Percentiles rank a stretch among this genome's conserved stretches.
Evolutionary conservation across 2,113 vertebrate species (phyloP).

Genomic region (Pituophis catenifer): DNA sequence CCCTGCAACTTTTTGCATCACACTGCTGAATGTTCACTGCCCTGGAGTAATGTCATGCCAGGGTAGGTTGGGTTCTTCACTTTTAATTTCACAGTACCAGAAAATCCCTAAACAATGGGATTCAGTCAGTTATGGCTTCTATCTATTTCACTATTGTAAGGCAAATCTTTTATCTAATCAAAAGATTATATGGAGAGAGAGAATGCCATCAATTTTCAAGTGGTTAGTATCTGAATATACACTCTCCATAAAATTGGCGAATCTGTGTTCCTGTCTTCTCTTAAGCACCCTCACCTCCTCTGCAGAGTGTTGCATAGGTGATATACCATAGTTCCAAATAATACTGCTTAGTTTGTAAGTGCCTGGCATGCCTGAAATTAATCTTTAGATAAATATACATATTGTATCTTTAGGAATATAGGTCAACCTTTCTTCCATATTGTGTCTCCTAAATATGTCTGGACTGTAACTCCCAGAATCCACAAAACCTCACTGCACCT

Average conservation of each 20-base stretch:
- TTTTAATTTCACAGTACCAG: constrained; percentile 19
- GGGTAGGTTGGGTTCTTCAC: constrained; percentile 3
- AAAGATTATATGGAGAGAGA: constrained; percentile 36
- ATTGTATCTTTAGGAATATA: constrained; percentile 44
- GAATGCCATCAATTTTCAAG: constrained; percentile 50
- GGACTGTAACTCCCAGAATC: background rate
- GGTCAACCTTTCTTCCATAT: background rate
- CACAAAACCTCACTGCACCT: background rate
- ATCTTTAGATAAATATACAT: background rate
- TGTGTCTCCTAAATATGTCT: background rate
- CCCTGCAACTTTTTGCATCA: constrained; percentile 22
- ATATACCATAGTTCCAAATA: background rate
- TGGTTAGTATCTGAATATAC: constrained; percentile 18
- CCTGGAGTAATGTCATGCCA: rapidly evolving
- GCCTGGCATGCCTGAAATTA: constrained; percentile 30
- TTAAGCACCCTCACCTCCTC: background rate
- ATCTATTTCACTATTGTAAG: constrained; percentile 62
- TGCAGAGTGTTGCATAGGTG: background rate
- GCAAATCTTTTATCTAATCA: constrained; percentile 62
- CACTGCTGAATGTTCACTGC: constrained; percentile 8
- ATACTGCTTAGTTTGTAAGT: constrained; percentile 15
- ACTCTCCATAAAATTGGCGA: background rate
- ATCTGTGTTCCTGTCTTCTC: background rate
- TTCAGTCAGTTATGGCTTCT: constrained; percentile 73
- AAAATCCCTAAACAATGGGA: constrained; percentile 39